A percentile compares a stretch with the other conserved stretches of the same genome.
Conservation (phyloP, 1,140 invertebrate genomes). For the Dufourea novaeangliae region DNA sequence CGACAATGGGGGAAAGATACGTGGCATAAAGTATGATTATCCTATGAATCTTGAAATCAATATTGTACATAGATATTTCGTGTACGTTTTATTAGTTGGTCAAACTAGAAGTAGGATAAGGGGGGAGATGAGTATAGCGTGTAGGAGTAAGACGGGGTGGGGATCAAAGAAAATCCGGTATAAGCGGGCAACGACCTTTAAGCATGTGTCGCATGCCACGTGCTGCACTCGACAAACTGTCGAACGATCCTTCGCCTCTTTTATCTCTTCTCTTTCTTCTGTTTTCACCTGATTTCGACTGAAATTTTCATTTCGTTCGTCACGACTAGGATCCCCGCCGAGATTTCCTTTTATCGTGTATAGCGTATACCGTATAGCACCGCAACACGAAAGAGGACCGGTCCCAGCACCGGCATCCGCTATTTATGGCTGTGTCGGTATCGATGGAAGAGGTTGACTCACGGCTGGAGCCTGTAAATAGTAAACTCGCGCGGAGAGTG, state of each 20-base stretch:
- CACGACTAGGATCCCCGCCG: neutral
- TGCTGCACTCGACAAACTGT: conserved; percentile 66
- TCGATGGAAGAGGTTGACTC: neutral
- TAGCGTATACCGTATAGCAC: neutral
- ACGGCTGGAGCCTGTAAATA: conserved; percentile 1
- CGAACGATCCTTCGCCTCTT: conserved; percentile 38
- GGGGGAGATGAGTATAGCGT: neutral
- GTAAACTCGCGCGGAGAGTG: neutral
- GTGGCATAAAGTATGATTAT: neutral
- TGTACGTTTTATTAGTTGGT: neutral
- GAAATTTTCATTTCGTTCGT: conserved; percentile 14
- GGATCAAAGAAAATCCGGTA: conserved; percentile 70
- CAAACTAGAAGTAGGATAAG: conserved; percentile 15
- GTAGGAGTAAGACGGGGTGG: neutral
- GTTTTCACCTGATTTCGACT: conserved; percentile 25
- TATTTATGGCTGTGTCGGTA: conserved; percentile 23
- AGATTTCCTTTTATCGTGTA: conserved; percentile 15
- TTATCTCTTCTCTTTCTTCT: conserved; percentile 12
- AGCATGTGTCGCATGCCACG: conserved; percentile 69
- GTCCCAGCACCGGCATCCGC: neutral
- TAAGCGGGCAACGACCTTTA: conserved; percentile 71
- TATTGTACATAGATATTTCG: neutral
- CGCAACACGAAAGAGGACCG: conserved; percentile 10
- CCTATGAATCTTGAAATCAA: conserved; percentile 10
- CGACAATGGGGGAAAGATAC: too few relatives aligned